Conservation (phyloP, 2,888 invertebrate species). For the Drosophila parthenogenetica region DNA sequence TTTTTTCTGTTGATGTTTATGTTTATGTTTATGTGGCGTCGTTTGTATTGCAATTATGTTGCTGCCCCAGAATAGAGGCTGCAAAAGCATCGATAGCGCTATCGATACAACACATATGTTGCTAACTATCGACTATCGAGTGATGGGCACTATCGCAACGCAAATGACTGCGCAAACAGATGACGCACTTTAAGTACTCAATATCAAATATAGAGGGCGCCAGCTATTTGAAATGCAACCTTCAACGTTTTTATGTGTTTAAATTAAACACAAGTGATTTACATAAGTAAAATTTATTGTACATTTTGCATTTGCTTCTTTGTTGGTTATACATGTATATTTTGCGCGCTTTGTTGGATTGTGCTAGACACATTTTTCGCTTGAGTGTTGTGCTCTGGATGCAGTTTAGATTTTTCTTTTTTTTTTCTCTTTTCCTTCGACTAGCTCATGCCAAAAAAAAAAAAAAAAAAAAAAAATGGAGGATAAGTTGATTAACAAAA, state of each 20-base stretch:
- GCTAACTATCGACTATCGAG: no score
- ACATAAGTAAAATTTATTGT: conserved; percentile 35
- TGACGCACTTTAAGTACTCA: background rate
- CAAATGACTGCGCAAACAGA: background rate
- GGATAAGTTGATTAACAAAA: conserved; percentile 17
- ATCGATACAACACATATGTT: background rate
- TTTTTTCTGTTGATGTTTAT: background rate
- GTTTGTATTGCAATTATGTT: conserved; percentile 40
- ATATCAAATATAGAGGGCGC: background rate
- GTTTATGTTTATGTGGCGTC: conserved; percentile 52
- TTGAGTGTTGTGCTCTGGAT: conserved; percentile 6
- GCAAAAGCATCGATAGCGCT: background rate
- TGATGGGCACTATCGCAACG: background rate
- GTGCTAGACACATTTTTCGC: conserved; percentile 2
- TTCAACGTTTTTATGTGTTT: background rate
- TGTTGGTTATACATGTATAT: conserved; percentile 14
- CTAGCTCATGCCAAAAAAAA: conserved; percentile 24
- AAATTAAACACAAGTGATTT: conserved; percentile 3
- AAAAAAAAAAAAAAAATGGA: conserved; percentile 3
- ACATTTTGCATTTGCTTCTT: conserved; percentile 17
- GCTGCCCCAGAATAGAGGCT: background rate
- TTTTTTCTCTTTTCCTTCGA: background rate
- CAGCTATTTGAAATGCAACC: background rate
- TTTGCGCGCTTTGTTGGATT: conserved; percentile 9
- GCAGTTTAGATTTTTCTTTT: background rate